Evolutionary conservation across 2,888 invertebrate species (phyloP).

Genomic region (Myathropa florea): DNA sequence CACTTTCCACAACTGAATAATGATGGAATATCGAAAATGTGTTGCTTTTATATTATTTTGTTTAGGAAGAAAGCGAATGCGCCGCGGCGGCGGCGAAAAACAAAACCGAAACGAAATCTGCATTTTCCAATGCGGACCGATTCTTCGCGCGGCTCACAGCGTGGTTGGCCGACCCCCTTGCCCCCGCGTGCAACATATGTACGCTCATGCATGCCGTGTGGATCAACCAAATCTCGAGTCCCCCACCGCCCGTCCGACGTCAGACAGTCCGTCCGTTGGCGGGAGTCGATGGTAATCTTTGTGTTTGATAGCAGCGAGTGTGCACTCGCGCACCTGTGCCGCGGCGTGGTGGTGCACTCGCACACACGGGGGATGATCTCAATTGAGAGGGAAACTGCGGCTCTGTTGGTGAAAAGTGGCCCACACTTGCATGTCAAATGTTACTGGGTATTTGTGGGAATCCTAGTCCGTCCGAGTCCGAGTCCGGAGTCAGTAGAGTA

Average conservation of each 20-base stretch:
- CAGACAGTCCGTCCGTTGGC: not conserved
- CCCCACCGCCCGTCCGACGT: not conserved
- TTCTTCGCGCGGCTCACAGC: constrained; percentile 36
- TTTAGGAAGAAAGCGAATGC: constrained; percentile 80
- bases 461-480: not conserved
- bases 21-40: constrained; percentile 78
- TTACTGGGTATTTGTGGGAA: constrained; percentile 63
- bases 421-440: constrained; percentile 56
- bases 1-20: constrained; percentile 81
- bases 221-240: not conserved
- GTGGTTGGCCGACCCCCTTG: constrained; percentile 12
- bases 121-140: constrained; percentile 65
- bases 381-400: constrained; percentile 52
- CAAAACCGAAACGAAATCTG: constrained; percentile 57
- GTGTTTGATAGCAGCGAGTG: constrained; percentile 12
- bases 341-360: constrained; percentile 5
- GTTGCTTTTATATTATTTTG: constrained; percentile 80
- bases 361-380: constrained; percentile 59
- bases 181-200: constrained; percentile 5
- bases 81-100: constrained; percentile 16
- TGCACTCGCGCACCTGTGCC: constrained; percentile 59
- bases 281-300: not conserved
- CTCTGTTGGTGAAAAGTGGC: constrained; percentile 58
- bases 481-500: not conserved
- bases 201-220: not conserved